Base-by-base conservation (phyloP, 2,113 vertebrate species). In the Lagopus leucura region DNA sequence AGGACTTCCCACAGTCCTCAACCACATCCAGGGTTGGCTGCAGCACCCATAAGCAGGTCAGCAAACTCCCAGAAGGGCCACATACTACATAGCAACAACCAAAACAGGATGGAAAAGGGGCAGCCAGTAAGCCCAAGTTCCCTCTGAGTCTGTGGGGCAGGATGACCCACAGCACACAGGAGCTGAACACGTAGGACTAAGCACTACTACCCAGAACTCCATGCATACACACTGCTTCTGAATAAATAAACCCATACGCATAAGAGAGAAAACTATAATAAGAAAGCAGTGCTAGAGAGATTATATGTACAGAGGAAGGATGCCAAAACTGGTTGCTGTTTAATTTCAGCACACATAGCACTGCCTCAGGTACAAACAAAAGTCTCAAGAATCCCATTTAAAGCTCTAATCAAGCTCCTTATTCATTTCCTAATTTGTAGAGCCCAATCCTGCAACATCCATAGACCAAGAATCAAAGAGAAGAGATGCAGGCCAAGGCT, bases 291-390 rank as follows among this genome's bases (percentile, higher is more conserved):
- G 84, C 91, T 69, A 74, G 65, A 83, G 57, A 91, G 88, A 96
- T 94, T 93, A 88, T 89, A 65, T 34, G 89, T 95, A 82, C n/a
- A 78, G 70, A 89, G 79, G 65, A 94, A 94, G 61, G 50, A 90
- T 86, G 89, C 93, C 90, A 96, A 81, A 92, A 90, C 52, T 91
- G 79, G 85, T 78, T 95, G 88, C 85, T 94, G 89, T 94, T 97
- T 94, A 81, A 94, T 94, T 95, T 95, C 95, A 91, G 91, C 88
- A 64, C 84, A 91, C 79, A 72, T 57, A 79, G 61, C 76, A 92
- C 89, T 88, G 93, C 91, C 91, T 95, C 85, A 94, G 96, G 91
- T 95, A 95, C 91, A 97, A 96, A 97, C 88, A 95, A 65, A 95
- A 93, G 88, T 90, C 82, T 94, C 70, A 75, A 93, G 91, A 94